Base-by-base conservation (phyloP, 2,888 invertebrate species). In the Pseudococcus jackbeardsleyi region DNA sequence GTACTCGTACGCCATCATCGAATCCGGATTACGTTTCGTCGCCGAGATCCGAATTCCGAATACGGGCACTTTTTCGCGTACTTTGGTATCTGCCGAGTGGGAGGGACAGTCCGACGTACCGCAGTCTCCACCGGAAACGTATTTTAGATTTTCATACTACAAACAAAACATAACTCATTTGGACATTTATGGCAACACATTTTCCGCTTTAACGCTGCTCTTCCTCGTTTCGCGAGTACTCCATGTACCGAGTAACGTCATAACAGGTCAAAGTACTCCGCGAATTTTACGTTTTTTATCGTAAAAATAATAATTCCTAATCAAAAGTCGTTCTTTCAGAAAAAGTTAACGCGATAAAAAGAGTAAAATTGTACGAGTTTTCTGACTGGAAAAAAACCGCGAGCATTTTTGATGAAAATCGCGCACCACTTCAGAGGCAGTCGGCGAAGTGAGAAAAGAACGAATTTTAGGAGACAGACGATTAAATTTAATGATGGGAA, bases 131-230 rank as follows among this genome's bases (percentile, higher is more conserved):
- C n/a, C 59, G 59, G 59, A 59, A 72, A 72, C 33, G 68, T 72
- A 59, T 59, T 59, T 59, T 72, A 72, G 68, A 72, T 72, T 72
- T 72, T 72, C 68, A 59, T 33, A 72, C 68, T 11, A 33, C 68
- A 72, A 72, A 72, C 68, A 72, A 72, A 72, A 72, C 68, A 22
- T 72, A 72, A 72, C 68, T 72, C 68, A 26, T 72, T 72, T 72
- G 68, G 68, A 72, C 68, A 72, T 72, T 72, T 72, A 72, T 72
- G 68, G 26, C 33, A 72, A 72, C 68, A 33, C 33, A 72, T 72
- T 72, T 72, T 72, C 26, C 68, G 68, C 68, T 72, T 72, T 72
- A 72, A 72, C 68, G 68, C 26, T 33, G 26, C 26, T 33, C 68
- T 59, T 59, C 59, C 59, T 59, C 59, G 19, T 59, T 59, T 59